phyloP scores from a whole-genome alignment of 1,140 invertebrate species.

The Myzus persicae region DNA sequence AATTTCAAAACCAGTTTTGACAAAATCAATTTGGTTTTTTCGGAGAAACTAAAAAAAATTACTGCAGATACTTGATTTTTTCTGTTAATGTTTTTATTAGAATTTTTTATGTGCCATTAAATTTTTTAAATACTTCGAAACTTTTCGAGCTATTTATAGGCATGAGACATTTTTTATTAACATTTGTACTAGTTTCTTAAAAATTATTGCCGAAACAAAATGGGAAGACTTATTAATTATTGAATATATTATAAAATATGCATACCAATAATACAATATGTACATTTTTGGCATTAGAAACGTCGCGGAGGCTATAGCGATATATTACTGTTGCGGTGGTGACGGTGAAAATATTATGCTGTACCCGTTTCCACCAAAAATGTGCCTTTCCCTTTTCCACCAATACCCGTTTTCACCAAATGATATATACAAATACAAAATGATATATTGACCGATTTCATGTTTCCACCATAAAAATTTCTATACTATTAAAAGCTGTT shows the following conservation, averaged over 20 bases:
- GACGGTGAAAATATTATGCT: not conserved
- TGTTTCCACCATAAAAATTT: not conserved
- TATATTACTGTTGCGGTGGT: not conserved
- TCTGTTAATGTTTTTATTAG: too few species aligned
- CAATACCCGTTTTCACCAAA: not conserved
- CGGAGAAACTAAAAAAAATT: too few species aligned
- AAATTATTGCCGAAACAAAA: too few species aligned
- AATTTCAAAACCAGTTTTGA: too few species aligned
- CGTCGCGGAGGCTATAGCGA: not conserved
- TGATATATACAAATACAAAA: too few species aligned
- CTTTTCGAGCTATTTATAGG: too few species aligned
- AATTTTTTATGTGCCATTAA: too few species aligned
- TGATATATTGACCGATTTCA: not conserved
- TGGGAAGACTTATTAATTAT: not conserved
- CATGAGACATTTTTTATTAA: too few species aligned
- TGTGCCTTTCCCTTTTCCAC: not conserved
- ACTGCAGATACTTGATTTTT: too few species aligned
- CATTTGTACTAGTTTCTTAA: too few species aligned
- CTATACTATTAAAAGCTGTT: not conserved
- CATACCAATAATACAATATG: not conserved
- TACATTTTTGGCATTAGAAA: not conserved
- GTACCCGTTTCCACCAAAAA: not conserved
- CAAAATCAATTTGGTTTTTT: too few species aligned
- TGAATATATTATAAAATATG: not conserved
- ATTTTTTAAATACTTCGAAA: too few species aligned